Evolutionary conservation across 1,140 invertebrate species (phyloP), one percentile per base, ranked within the genome.

Genomic region (Eriosoma lanigerum): DNA sequence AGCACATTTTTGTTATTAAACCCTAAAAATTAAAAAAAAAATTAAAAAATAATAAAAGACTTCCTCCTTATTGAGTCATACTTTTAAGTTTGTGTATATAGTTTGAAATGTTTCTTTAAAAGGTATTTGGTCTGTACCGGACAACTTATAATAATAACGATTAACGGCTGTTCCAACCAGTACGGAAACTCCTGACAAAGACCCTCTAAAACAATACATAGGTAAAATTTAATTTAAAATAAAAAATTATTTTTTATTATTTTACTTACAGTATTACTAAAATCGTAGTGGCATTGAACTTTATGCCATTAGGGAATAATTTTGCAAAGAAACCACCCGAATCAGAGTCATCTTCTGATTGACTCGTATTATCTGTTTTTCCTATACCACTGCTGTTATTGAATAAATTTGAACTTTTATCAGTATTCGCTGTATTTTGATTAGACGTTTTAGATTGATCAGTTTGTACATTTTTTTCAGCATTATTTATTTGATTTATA

Each of bases 101-200:
- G 24, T 19, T 29, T 29, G 17, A 10, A 52, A 29, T n/a, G 48
- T 50, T 72, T 24, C 68, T 72, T 72, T 72, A 3, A 26, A 52
- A 0, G 68, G 68, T 29, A 72, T 72, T 72, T 72, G 68, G 29
- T 72, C 68, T 13, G 48, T 52, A 21, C 68, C 68, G 26, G 48
- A 10, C 19, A n/a, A 1, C 19, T 72, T 72, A 24, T 72, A 52
- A n/a, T 72, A 72, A 72, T 29, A 72, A 52, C 48, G 68, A 26
- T 72, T 72, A 29, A 52, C 13, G 29, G 48, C 68, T 29, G 68
- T 72, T 8, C 68, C 68, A 19, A 29, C 9, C 10, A 72, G 2
- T 13, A 13, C 68, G 21, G 3, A n/a, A 29, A n/a, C 17, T 5
- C 1, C 1, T 15, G 9, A 12, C 26, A 72, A 72, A 8, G 9